Base-by-base conservation (phyloP, 92 coral and sea anemone species). In the Isaurus tuberculatus region DNA sequence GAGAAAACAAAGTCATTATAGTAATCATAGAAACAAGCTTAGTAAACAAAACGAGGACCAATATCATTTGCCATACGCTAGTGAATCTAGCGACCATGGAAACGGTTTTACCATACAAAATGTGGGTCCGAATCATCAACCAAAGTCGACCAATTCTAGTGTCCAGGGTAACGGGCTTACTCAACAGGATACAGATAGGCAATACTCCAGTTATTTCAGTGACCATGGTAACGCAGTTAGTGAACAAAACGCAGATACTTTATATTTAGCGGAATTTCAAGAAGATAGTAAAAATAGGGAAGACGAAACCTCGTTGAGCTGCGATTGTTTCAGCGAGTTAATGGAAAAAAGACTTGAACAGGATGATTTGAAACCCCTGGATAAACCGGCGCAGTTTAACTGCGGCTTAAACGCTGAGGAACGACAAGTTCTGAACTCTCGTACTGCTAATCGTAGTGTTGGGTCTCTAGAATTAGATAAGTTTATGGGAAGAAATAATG, bases 241-340 rank as follows among this genome's bases (percentile, higher is more conserved):
- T 25, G n/a, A n/a, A n/a, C n/a, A n/a, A n/a, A n/a, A n/a, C n/a
- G n/a, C n/a, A 17, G 15, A 0, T 17, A 17, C 13, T 8, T 4
- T 40, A 6, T 53, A 46, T 34, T 74, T 34, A 17, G 17, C 19
- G 26, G 43, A 13, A 2, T 74, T 65, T 7, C 55, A 77, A 40
- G 82, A 75, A 22, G 69, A 63, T 17, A 11, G 32, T 55, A 69
- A n/a, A 1, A 0, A 25, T 2, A 23, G 23, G 14, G 53, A 60
- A 8, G 69, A 58, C 36, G 15, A 77, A 58, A 11, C 2, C 33
- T 32, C 69, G 4, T 77, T 40, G 14, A 77, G 70, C 53, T 77
- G 53, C 51, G 82, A 58, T 29, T 77, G 33, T 60, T 77, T 77
- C 20, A 77, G 82, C 36, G 70, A 57, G 7, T 14, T 77, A 9